Evolutionary conservation across 2,888 invertebrate genomes (phyloP), one percentile per base, ranked within the genome.

Genomic region (Leptinotarsa tumamoca): DNA sequence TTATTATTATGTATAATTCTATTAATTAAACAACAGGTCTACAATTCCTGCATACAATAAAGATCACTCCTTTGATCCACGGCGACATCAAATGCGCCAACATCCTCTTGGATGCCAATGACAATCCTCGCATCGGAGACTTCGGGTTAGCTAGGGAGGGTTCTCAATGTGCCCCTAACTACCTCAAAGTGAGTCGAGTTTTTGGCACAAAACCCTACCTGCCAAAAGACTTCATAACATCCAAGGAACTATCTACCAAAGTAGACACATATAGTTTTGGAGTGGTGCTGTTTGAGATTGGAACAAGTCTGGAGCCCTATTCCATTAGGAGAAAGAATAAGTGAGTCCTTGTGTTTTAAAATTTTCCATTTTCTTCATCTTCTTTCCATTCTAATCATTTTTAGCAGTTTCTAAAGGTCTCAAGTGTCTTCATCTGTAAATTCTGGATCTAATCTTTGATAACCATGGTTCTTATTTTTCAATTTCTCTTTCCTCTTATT

Each of bases 21-120:
- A 3, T 13, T 43, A 43, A 43, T 43, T 43, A 3, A 43, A 43
- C 43, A 43, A 18, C 27, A 76, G 76, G 98, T 0, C 92, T 99
- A 0, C 95, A 95, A 85, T 98, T 94, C 87, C 90, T 99, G 0
- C 98, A 98, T 87, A 95, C 95, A 0, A 92, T 93, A 71, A 78
- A 82, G 67, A 74, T 76, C 23, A 79, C 92, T 83, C 96, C 98
- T 0, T 90, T 98, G 0, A 96, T 98, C 75, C 99, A 99, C 85
- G 97, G 98, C 0, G 98, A 99, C 84, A 97, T 99, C 67, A 98
- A 98, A 88, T 96, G 96, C 71, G 98, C 97, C 0, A 99, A 99
- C 87, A 98, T 99, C 78, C 90, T 99, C 0, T 90, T 99, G 63
- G 98, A 98, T 87, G 92, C 92, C 75, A 94, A 95, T 85, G 92